Conservation (phyloP, 2,113 vertebrate genomes). For the Megaceryle torquata region DNA sequence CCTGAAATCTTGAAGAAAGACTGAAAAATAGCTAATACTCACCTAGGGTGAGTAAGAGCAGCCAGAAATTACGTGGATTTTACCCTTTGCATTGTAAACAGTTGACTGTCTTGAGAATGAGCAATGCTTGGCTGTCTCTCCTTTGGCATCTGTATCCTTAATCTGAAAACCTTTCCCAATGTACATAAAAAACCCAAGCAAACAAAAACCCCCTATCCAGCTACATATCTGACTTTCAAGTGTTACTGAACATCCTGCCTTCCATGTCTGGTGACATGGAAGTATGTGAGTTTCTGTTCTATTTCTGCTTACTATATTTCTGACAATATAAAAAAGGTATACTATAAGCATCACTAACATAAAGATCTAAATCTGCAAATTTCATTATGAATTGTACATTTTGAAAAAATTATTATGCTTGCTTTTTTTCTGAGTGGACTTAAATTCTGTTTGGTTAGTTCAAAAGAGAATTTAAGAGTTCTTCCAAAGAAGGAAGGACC, state of each 20-base stretch:
- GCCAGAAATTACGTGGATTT: not conserved
- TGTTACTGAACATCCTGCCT: not conserved
- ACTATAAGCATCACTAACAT: not conserved
- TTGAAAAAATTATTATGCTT: not conserved
- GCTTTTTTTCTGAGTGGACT: not conserved
- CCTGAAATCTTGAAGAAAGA: not conserved
- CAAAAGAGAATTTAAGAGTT: not conserved
- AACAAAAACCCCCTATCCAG: not conserved
- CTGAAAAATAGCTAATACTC: not conserved
- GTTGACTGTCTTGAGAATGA: not conserved
- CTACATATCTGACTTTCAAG: not conserved
- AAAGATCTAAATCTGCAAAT: not conserved
- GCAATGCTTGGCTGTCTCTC: not conserved
- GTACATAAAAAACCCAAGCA: not conserved
- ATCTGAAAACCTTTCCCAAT: not conserved
- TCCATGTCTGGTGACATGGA: not conserved
- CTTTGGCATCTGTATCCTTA: not conserved
- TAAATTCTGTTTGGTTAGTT: not conserved
- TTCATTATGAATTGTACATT: not conserved
- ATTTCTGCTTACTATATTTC: not conserved
- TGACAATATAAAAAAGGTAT: not conserved
- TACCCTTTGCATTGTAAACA: not conserved
- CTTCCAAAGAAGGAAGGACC: not conserved
- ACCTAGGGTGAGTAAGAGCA: not conserved
- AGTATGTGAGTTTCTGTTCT: not conserved